A percentile compares a stretch with the other conserved stretches of the same genome.
Conservation (phyloP, 2,888 invertebrate genomes). For the Drosophila paracracens region DNA sequence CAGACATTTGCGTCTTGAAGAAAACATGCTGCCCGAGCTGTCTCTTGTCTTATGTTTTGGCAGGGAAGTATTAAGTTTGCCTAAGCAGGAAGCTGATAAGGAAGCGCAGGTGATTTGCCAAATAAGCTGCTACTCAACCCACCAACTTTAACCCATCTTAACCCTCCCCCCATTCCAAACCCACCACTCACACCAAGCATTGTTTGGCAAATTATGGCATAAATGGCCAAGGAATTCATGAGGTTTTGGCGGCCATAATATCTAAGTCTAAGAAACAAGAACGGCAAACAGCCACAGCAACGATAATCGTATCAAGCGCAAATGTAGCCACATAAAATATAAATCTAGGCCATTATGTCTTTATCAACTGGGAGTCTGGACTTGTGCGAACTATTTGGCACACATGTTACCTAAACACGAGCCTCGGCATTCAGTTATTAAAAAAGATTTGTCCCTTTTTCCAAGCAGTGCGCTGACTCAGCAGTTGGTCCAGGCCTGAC, state of each 20-base stretch:
- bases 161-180: neutral
- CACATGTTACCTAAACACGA: conserved; percentile 67
- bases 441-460: conserved; percentile 74
- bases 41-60: conserved; percentile 55
- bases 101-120: conserved; percentile 82
- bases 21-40: conserved; percentile 48
- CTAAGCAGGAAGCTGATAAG: conserved; percentile 78
- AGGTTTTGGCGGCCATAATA: conserved; percentile 26
- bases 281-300: conserved; percentile 13
- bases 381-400: conserved; percentile 73
- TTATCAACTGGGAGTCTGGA: conserved; percentile 71
- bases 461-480: conserved; percentile 27
- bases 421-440: conserved; percentile 64
- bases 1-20: conserved; percentile 60
- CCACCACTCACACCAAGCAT: conserved; percentile 6
- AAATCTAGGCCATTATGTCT: conserved; percentile 79
- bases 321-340: conserved; percentile 72
- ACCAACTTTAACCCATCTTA: neutral
- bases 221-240: conserved; percentile 64
- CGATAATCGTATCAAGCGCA: conserved; percentile 68
- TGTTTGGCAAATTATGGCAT: conserved; percentile 66
- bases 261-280: neutral
- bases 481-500: conserved; percentile 66
- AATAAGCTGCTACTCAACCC: conserved; percentile 53
- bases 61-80: conserved; percentile 76